Conservation (phyloP, 2,888 invertebrate species). For the Trissoscelio sp. region DNA sequence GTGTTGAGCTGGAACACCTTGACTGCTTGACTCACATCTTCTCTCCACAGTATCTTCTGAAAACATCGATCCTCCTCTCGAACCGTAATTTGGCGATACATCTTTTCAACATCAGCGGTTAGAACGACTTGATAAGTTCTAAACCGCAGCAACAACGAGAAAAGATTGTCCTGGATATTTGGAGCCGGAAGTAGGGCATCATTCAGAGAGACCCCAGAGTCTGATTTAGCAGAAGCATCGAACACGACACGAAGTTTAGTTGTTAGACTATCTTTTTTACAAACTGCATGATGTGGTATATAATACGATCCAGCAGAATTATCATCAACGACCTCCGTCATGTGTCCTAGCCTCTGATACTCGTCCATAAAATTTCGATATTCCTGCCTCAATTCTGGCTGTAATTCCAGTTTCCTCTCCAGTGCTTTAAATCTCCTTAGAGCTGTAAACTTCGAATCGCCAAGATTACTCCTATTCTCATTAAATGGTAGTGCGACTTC, state of each 20-base stretch:
- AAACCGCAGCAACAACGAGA: conserved; percentile 70
- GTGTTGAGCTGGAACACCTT: conserved; percentile 65
- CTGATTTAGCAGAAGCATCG: conserved; percentile 29
- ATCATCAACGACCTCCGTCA: conserved; percentile 23
- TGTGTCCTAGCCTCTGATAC: conserved; percentile 3
- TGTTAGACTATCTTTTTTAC: conserved; percentile 6
- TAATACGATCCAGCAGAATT: not conserved
- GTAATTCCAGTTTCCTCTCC: not conserved
- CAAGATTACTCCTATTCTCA: too few relatives aligned
- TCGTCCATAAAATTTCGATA: conserved; percentile 14
- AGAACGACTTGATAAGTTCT: conserved; percentile 68
- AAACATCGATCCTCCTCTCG: conserved; percentile 60
- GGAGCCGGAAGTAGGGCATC: conserved; percentile 46
- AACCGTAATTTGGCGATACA: conserved; percentile 71
- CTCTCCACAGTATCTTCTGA: conserved; percentile 73
- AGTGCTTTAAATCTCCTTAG: not conserved
- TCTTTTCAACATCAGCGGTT: conserved; percentile 72
- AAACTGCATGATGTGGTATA: conserved; percentile 30
- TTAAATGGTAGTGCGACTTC: conserved; percentile 25
- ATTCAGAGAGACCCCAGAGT: conserved; percentile 61
- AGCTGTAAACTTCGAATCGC: not conserved
- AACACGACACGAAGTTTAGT: conserved; percentile 32
- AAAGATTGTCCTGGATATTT: conserved; percentile 64
- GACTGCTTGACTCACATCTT: conserved; percentile 44
- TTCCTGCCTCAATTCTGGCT: conserved; percentile 2